A percentile compares a stretch with the other conserved stretches of the same genome.
Evolutionary conservation across 1,140 invertebrate genomes (phyloP).

Genomic region (Drosophila quadrilineata): DNA sequence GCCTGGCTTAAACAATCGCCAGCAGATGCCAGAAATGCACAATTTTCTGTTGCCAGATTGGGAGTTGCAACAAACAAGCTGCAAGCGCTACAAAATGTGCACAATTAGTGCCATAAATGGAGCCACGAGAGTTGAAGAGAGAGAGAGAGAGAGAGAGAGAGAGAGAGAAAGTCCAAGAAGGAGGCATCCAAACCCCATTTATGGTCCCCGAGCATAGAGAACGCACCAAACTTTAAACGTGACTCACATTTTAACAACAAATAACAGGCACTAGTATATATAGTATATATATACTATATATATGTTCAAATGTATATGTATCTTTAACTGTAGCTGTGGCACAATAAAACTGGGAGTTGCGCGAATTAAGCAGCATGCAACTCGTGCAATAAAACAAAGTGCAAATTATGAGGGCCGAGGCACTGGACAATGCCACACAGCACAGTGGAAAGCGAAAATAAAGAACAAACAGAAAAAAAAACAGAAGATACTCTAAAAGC

Average conservation of each 20-base stretch:
- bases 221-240: conserved; percentile 66
- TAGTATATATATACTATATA: too few species aligned
- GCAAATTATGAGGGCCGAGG: conserved; percentile 65
- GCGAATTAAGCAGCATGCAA: conserved; percentile 68
- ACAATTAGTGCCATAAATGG: conserved; percentile 76
- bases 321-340: background rate
- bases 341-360: conserved; percentile 1
- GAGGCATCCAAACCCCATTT: conserved; percentile 44
- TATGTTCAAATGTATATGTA: background rate
- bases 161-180: too few species aligned
- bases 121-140: conserved; percentile 15
- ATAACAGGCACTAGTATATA: background rate
- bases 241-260: conserved; percentile 66
- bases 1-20: too few species aligned
- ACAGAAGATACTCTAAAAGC: background rate
- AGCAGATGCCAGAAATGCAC: too few species aligned
- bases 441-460: too few species aligned
- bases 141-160: too few species aligned
- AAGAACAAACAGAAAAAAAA: conserved; percentile 17
- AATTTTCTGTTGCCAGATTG: too few species aligned
- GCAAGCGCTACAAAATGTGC: conserved; percentile 68
- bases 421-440: conserved; percentile 27
- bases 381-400: conserved; percentile 61
- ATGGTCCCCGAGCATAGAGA: conserved; percentile 39
- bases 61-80: conserved; percentile 14